Conservation (phyloP, 2,888 invertebrate species). For the Parasteatoda lunata region DNA sequence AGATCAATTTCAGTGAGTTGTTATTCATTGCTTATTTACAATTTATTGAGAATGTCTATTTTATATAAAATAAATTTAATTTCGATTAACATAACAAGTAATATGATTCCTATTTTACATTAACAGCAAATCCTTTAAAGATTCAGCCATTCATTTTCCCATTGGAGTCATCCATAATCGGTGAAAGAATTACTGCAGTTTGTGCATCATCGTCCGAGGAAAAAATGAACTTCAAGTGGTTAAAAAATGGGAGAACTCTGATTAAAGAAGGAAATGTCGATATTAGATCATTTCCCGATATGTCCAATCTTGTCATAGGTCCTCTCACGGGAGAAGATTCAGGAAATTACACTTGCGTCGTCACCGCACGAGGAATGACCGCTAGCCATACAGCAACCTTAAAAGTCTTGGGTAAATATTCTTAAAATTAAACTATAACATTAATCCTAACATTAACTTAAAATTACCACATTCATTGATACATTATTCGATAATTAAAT, state of each 20-base stretch:
- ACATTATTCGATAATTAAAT: too few relatives aligned
- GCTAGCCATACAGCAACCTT: slow-evolving; percentile 19
- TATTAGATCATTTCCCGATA: slow-evolving; percentile 1
- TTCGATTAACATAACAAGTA: too few relatives aligned
- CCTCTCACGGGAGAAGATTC: slow-evolving; percentile 30
- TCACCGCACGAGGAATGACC: slow-evolving; percentile 27
- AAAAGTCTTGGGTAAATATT: slow-evolving; percentile 39
- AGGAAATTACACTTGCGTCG: slow-evolving; percentile 57
- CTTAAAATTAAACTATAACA: too few relatives aligned
- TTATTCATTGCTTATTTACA: too few relatives aligned
- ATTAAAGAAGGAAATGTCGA: not conserved
- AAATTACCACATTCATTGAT: too few relatives aligned
- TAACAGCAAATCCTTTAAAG: not conserved
- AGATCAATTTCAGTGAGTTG: too few relatives aligned
- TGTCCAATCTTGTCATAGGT: slow-evolving; percentile 24
- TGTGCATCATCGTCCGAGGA: slow-evolving; percentile 14
- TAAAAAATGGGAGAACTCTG: slow-evolving; percentile 9
- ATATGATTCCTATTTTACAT: too few relatives aligned
- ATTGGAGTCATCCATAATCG: not conserved
- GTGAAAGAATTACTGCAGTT: not conserved
- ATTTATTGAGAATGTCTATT: too few relatives aligned
- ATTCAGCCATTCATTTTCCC: slow-evolving; percentile 48
- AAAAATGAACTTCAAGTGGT: slow-evolving; percentile 34
- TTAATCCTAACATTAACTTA: not conserved
- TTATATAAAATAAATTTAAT: too few relatives aligned